phyloP scores from a whole-genome alignment of 35 echinoderm and acorn worm species.

The Hemicentrotus pulcherrimus region DNA sequence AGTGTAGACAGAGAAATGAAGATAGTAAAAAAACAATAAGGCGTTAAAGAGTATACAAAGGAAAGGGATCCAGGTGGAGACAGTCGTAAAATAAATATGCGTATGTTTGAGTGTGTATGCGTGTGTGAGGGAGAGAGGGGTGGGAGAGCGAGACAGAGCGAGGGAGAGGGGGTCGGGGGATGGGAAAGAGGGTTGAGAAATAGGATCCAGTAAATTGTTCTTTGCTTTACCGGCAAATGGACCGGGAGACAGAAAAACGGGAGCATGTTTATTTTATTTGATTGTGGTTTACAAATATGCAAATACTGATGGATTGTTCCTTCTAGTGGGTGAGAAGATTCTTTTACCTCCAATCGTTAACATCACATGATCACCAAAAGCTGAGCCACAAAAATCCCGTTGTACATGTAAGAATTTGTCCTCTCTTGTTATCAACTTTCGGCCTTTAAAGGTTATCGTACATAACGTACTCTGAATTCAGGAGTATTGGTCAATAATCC shows the following conservation, averaged over 20 bases:
- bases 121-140: neutral
- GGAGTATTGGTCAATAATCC: neutral
- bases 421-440: neutral
- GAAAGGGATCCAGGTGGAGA: neutral
- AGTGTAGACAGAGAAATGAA: neutral
- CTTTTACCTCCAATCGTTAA: neutral
- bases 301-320: conserved; percentile 44
- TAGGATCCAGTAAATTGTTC: neutral
- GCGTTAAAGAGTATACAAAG: too few species aligned
- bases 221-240: neutral
- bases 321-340: neutral
- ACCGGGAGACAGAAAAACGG: conserved; percentile 32
- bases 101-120: too few species aligned
- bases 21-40: too few species aligned
- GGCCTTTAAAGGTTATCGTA: neutral
- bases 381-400: neutral
- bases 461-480: neutral
- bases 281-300: conserved; percentile 45
- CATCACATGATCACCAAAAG: neutral
- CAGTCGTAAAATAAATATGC: neutral
- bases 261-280: conserved; percentile 41
- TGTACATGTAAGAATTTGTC: neutral
- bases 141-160: neutral
- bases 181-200: neutral
- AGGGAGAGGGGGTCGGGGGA: neutral